Base-by-base conservation (phyloP, 2,113 vertebrate genomes). In the Indicator indicator region DNA sequence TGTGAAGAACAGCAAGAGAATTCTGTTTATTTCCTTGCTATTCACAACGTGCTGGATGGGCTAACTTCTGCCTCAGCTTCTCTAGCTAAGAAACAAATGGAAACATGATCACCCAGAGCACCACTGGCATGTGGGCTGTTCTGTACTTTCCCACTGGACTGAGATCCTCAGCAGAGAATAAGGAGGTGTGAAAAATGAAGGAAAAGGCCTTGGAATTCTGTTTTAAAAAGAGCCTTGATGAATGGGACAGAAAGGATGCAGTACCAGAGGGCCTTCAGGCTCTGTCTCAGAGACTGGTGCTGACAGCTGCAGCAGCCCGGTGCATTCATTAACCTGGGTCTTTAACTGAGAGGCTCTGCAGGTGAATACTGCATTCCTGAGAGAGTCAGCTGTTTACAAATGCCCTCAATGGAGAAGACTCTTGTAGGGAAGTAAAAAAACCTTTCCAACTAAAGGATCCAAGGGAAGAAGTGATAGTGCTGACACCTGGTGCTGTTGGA, bases 281-380 rank as follows among this genome's bases (percentile, higher is more conserved):
- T 88, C 42, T n/a, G 21, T 30, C 26, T 38, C 24, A 3, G 24
- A 40, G 40, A 14, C 30, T 1, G 1, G 7, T 5, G 50, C 26
- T 58, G 42, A 40, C 40, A 28, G 16, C 12, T 67, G 54, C 3
- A 74, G 26, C 21, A 32, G 50, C 42, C 18, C 32, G 24, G 8
- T 0, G 1, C 0, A 0, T 21, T 58, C 42, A 19, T 33, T 26
- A 67, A 27, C 52, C 52, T 60, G 4, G 1, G 18, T 17, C n/a
- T 65, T n/a, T 54, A 65, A 60, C 1, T 79, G 52, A 9, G 17
- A 8, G 10, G 12, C 38, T 62, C 15, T 33, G 18, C 26, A 56
- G 52, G 16, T 50, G 50, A 32, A 19, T 19, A 38, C 6, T 21
- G 7, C 13, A 8, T 38, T 72, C 67, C 63, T 1, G 4, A 78